A percentile compares a stretch with the other conserved stretches of the same genome.
Evolutionary conservation across 2,113 vertebrate genomes (phyloP).

Genomic region (Merops nubicus): DNA sequence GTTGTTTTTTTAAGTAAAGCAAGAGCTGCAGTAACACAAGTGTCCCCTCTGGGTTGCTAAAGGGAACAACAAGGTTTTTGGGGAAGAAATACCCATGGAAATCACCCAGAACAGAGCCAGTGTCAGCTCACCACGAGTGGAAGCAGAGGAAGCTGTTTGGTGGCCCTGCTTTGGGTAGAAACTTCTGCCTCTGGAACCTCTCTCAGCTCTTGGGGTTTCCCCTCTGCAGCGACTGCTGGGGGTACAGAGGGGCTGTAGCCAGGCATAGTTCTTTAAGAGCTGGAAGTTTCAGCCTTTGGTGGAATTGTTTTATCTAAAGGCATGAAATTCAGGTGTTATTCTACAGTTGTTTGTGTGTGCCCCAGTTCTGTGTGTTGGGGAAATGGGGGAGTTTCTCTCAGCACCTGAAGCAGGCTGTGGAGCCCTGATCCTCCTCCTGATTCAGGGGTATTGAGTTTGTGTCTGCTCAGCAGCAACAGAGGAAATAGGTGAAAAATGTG

Average conservation of each 20-base stretch:
- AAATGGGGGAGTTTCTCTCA: too few species aligned
- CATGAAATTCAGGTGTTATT: neutral
- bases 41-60: neutral
- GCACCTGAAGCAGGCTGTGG: neutral
- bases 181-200: too few species aligned
- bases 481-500: neutral
- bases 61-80: neutral
- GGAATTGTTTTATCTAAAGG: neutral
- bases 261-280: neutral
- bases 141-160: neutral
- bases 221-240: neutral
- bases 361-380: too few species aligned
- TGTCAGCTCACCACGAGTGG: neutral
- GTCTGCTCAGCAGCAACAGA: neutral
- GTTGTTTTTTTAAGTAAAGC: neutral
- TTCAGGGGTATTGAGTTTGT: neutral
- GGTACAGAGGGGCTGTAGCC: neutral
- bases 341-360: neutral
- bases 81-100: neutral
- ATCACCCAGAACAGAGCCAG: neutral
- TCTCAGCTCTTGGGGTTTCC: neutral
- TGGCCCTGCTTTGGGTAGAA: neutral
- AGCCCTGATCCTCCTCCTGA: neutral
- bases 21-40: neutral
- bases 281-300: neutral